A percentile compares a stretch with the other conserved stretches of the same genome.
phyloP scores from a whole-genome alignment of 2,797 vertebrate genomes.

The Myotis findleyi region DNA sequence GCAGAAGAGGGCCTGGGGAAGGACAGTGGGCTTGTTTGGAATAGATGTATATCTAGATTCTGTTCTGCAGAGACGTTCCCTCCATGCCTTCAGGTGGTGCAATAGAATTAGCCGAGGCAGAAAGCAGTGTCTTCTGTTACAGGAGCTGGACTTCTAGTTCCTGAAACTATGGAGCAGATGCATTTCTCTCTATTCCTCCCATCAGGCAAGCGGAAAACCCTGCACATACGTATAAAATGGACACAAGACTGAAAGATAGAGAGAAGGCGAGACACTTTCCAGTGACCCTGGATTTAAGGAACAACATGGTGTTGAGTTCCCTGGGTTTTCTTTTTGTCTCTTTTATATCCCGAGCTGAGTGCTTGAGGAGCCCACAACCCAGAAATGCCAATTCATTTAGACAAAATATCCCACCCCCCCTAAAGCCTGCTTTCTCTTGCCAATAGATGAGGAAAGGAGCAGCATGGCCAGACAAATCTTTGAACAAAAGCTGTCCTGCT shows the following conservation, averaged over 20 bases:
- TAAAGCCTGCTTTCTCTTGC: not conserved
- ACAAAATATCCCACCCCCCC: not conserved
- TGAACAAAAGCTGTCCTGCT: not conserved
- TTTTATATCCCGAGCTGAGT: not conserved
- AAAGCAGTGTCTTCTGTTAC: not conserved
- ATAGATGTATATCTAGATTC: not conserved
- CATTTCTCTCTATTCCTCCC: not conserved
- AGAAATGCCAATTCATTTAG: not conserved
- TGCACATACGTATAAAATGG: not conserved
- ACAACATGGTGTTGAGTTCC: not conserved
- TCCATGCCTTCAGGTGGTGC: not conserved
- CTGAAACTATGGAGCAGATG: not conserved
- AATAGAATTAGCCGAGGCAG: not conserved
- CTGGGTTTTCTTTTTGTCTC: not conserved
- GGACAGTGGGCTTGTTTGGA: not conserved
- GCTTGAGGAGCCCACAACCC: not conserved
- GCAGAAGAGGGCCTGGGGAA: not conserved
- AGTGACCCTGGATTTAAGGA: not conserved
- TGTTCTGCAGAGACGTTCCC: not conserved
- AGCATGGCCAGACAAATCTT: not conserved
- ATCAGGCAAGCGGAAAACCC: not conserved
- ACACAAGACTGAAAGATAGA: not conserved
- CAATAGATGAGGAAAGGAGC: not conserved
- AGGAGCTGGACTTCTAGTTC: not conserved
- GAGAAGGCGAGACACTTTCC: not conserved